Evolutionary conservation across 1,140 invertebrate species (phyloP).

Genomic region (Macrocentrus cingulum): DNA sequence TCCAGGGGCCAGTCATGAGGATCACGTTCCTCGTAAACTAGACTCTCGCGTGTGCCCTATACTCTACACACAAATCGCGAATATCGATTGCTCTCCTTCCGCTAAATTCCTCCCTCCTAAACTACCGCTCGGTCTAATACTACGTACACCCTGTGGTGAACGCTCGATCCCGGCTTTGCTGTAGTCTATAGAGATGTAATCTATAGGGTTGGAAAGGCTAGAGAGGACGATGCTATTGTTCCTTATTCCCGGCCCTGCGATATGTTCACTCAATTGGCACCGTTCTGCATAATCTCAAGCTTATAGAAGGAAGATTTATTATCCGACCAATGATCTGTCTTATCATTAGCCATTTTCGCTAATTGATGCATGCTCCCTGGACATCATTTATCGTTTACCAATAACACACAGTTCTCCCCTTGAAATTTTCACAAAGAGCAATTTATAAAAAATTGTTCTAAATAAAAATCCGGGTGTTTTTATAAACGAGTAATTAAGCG

Average conservation of each 20-base stretch:
- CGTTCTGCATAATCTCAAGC: too few species aligned
- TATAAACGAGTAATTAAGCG: too few species aligned
- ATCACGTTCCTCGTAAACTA: neutral
- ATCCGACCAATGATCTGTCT: conserved; percentile 28
- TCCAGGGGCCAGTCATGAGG: neutral
- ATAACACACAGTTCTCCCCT: too few species aligned
- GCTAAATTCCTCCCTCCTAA: neutral
- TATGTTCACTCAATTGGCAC: neutral
- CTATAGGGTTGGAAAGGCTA: neutral
- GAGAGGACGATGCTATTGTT: neutral
- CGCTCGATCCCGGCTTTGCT: conserved; percentile 36
- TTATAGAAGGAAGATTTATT: conserved; percentile 40
- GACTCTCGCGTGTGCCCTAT: neutral
- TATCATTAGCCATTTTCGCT: neutral
- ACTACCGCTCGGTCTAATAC: too few species aligned
- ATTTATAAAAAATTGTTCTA: too few species aligned
- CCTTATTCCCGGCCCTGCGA: neutral
- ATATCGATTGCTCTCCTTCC: conserved; percentile 23
- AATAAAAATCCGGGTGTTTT: too few species aligned
- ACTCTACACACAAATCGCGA: conserved; percentile 38
- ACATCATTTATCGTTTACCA: neutral
- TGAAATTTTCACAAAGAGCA: too few species aligned
- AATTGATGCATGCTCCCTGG: neutral
- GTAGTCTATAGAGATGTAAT: conserved; percentile 24
- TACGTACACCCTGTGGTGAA: conserved; percentile 19